Base-by-base conservation (phyloP, 2,113 vertebrate genomes). In the Candoia aspera region DNA sequence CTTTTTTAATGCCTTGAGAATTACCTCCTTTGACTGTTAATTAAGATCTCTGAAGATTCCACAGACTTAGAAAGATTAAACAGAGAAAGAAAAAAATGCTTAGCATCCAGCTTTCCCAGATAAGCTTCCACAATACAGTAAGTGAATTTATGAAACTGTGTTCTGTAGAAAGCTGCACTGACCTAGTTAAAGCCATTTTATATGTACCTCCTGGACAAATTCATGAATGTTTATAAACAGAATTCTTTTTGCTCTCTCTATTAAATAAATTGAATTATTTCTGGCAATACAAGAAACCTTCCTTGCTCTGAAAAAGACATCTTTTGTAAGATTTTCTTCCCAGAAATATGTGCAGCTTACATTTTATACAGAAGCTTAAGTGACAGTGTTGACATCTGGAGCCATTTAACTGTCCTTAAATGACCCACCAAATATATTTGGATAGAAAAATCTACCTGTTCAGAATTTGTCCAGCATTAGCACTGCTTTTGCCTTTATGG, bases 151-250 rank as follows among this genome's bases (percentile, higher is more conserved):
- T 64, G 60, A 87, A 86, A 89, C 54, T n/a, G 37, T n/a, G 11
- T 26, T 37, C 84, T 17, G 64, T n/a, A 84, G 55, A 91, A 58
- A 93, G 90, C 92, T 91, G 92, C 23, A 0, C 10, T 96, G 96
- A 95, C 95, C 95, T 95, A 96, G 92, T 96, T 97, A 94, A 33
- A 95, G 93, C 59, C 95, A 90, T 92, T 96, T 95, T 91, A 46
- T 60, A 33, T n/a, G 58, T 90, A 5, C 88, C 91, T 93, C 90
- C 2, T 54, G 84, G 91, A 94, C 84, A 95, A 79, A 95, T 94
- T 49, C 92, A 95, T 68, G 86, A 95, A 79, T 90, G 95, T 96
- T 89, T 85, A 94, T 33, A 93, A 95, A 95, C 58, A 94, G 49
- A 86, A 55, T 37, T 92, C 73, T 88, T 89, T 91, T 94, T 94